Evolutionary conservation across 2,888 invertebrate species (phyloP).

Genomic region (Catocala nupta): DNA sequence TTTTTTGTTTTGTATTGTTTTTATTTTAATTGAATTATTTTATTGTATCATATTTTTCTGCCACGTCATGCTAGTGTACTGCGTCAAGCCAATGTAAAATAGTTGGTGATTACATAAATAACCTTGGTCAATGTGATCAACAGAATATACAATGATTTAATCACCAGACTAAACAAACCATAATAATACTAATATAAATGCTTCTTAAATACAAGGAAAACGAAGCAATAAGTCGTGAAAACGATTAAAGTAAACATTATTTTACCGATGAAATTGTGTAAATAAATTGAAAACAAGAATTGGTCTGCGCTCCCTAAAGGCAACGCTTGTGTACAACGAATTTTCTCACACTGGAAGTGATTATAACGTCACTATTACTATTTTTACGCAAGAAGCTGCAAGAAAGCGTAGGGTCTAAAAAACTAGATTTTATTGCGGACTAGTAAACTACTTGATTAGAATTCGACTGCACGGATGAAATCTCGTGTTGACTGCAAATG

Average conservation of each 20-base stretch:
- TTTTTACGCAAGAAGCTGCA: background rate
- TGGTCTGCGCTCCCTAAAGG: constrained; percentile 27
- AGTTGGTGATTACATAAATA: no score
- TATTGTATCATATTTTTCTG: no score
- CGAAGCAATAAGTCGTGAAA: constrained; percentile 10
- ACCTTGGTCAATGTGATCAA: background rate
- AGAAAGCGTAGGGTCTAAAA: no score
- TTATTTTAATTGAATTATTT: no score
- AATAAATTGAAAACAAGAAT: constrained; percentile 40
- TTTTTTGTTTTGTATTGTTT: no score
- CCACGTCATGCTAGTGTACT: no score
- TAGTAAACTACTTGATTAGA: no score
- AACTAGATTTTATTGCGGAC: no score
- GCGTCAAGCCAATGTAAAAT: no score
- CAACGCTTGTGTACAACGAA: constrained; percentile 5
- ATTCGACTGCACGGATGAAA: no score
- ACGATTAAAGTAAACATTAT: constrained; percentile 29
- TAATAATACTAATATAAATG: background rate
- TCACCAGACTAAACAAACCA: no score
- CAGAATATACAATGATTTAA: background rate
- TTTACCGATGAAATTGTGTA: constrained; percentile 28
- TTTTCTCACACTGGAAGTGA: constrained; percentile 18
- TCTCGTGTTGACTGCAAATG: no score
- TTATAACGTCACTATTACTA: constrained; percentile 10
- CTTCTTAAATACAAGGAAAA: constrained; percentile 2